A percentile compares a stretch with the other conserved stretches of the same genome.
phyloP scores from a whole-genome alignment of 2,113 vertebrate genomes.

The Tragelaphus strepsiceros region DNA sequence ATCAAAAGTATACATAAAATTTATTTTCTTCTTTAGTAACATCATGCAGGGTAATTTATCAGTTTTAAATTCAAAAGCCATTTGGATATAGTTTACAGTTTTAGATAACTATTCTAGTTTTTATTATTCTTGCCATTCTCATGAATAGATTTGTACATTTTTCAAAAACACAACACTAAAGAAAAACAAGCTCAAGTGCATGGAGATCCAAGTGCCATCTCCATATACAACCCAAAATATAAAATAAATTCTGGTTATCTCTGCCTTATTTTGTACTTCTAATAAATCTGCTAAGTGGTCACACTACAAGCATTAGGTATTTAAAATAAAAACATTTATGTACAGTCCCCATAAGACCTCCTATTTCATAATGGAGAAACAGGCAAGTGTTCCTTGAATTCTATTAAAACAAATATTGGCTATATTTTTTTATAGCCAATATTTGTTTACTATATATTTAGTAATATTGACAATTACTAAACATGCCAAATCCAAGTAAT shows the following conservation, averaged over 20 bases:
- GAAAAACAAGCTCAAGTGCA: not conserved
- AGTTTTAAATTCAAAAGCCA: conserved; percentile 12
- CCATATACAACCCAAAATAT: not conserved
- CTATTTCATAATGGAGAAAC: not conserved
- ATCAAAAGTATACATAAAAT: not conserved
- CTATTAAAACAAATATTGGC: too few relatives aligned
- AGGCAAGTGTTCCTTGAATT: not conserved
- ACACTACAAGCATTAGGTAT: not conserved
- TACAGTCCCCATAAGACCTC: not conserved
- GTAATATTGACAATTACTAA: not conserved
- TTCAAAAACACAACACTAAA: conserved; percentile 8
- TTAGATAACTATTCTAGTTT: not conserved
- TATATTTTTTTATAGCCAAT: too few relatives aligned
- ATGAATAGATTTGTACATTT: not conserved
- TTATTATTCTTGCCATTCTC: conserved; percentile 21
- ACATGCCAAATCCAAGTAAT: not conserved
- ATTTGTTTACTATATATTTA: too few relatives aligned
- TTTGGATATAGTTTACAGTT: conserved; percentile 9
- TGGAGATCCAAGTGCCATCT: not conserved
- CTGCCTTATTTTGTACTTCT: not conserved
- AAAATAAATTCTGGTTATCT: not conserved
- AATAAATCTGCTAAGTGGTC: not conserved
- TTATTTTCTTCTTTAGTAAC: conserved; percentile 17
- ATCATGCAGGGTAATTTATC: not conserved
- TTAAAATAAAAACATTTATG: not conserved